Evolutionary conservation across 1,140 invertebrate species (phyloP).

Genomic region (Bombyx mandarina): DNA sequence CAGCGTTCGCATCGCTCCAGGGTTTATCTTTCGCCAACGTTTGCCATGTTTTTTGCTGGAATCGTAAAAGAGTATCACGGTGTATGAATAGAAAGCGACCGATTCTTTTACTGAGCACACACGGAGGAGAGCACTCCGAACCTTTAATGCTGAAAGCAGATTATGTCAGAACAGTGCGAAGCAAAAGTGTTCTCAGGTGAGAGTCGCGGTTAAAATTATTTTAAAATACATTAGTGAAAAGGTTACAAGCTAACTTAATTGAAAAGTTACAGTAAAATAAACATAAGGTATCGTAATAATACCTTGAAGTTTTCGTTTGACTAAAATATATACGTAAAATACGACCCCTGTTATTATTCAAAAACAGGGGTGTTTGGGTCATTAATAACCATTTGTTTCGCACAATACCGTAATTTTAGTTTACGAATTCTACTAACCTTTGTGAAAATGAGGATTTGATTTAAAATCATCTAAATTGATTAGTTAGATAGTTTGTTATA

Average conservation of each 20-base stretch:
- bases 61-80: conserved; percentile 61
- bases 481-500: conserved; percentile 61
- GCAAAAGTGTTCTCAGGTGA: too few relatives aligned
- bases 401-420: conserved; percentile 61
- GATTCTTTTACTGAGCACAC: conserved; percentile 50
- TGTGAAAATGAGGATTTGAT: conserved; percentile 59
- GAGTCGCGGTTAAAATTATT: too few relatives aligned
- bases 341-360: not conserved
- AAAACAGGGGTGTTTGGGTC: conserved; percentile 21
- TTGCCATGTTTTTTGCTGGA: conserved; percentile 52
- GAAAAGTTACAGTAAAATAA: too few relatives aligned
- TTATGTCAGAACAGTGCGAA: conserved; percentile 30
- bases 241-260: too few relatives aligned
- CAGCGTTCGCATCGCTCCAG: conserved; percentile 50
- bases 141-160: conserved; percentile 42
- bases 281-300: too few relatives aligned
- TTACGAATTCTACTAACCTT: conserved; percentile 50
- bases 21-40: conserved; percentile 57
- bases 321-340: not conserved
- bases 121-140: conserved; percentile 43
- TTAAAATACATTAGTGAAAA: too few relatives aligned
- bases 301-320: too few relatives aligned
- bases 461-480: conserved; percentile 59
- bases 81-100: conserved; percentile 58
- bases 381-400: conserved; percentile 70